A percentile compares a stretch with the other conserved stretches of the same genome.
phyloP scores from a whole-genome alignment of 1,140 invertebrate genomes.

The Polyergus mexicanus region DNA sequence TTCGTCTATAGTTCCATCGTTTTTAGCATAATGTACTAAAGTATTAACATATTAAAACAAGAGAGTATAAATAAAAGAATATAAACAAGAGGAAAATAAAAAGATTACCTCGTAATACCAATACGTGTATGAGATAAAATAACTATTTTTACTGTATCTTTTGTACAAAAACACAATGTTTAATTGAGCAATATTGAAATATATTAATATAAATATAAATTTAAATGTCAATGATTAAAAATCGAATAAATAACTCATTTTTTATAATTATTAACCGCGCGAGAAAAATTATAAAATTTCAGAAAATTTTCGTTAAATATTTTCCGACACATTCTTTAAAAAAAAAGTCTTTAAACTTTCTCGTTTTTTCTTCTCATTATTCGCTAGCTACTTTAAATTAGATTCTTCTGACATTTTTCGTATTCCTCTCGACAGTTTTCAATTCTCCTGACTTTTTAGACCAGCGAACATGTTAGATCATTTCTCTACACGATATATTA shows the following conservation, averaged over 20 bases:
- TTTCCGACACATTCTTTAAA: neutral
- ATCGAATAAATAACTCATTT: neutral
- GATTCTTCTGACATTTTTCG: slow-evolving; percentile 26
- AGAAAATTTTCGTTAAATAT: neutral
- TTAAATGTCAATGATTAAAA: slow-evolving; percentile 4
- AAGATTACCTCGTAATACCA: neutral
- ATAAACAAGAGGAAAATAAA: slow-evolving; percentile 2
- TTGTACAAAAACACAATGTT: neutral
- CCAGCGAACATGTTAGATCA: slow-evolving; percentile 9
- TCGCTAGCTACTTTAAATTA: slow-evolving; percentile 31
- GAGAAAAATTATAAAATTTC: slow-evolving; percentile 21
- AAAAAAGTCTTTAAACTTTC: slow-evolving; percentile 5
- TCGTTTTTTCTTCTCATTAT: slow-evolving; percentile 13
- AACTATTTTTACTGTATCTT: slow-evolving; percentile 12
- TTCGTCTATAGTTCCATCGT: slow-evolving; percentile 22
- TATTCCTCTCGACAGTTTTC: slow-evolving; percentile 25
- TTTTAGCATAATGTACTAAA: neutral
- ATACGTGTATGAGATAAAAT: neutral
- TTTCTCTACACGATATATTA: slow-evolving; percentile 13
- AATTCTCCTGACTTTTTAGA: slow-evolving; percentile 13
- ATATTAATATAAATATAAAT: neutral
- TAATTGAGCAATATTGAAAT: neutral
- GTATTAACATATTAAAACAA: no score
- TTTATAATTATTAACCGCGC: neutral
- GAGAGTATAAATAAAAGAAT: neutral